Base-by-base conservation (phyloP, 2,797 vertebrate genomes). In the Sparus aurata region DNA sequence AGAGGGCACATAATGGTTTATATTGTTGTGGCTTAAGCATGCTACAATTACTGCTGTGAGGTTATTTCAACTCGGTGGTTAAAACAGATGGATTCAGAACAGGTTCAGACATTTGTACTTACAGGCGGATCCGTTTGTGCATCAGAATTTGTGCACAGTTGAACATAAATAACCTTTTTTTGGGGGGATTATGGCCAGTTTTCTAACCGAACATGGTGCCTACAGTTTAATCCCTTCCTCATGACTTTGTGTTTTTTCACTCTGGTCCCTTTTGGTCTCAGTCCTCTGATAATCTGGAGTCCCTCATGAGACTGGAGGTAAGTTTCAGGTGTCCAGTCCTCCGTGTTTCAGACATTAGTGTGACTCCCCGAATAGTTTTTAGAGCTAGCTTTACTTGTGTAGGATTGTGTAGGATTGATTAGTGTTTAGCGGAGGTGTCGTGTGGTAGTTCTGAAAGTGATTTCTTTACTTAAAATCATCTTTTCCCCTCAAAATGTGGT, bases 251-350 rank as follows among this genome's bases (percentile, higher is more conserved):
- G 27, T 66, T 84, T 58, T 87, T 71, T 79, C 59, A 69, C 89
- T 79, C 82, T 84, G 82, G 82, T 89, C 77, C 80, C 66, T 82
- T 78, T 80, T 84, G 84, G 83, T 80, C 75, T 60, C 85, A 93
- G 91, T 94, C 92, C 57, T 92, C 87, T 85, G 92, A 93, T 84
- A 93, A 92, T 87, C 91, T 93, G 91, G 90, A 94, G 10, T 85
- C 87, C 68, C 70, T 92, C 46, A 73, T 87, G 67, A 92, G 85
- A 15, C 90, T 87, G 89, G 95, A 96, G 95, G 95, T 95, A 91
- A 93, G 90, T 94, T 69, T 58, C 47, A 82, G 82, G 62, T 73
- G 54, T 84, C 7, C 49, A 12, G 50, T 16, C 47, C 53, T 65
- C 46, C 12, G 22, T 72, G 80, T 73, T 46, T 77, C 55, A 27